A percentile compares a stretch with the other conserved stretches of the same genome.
Conservation (phyloP, 2,113 vertebrate genomes). For the Anseranas semipalmata region DNA sequence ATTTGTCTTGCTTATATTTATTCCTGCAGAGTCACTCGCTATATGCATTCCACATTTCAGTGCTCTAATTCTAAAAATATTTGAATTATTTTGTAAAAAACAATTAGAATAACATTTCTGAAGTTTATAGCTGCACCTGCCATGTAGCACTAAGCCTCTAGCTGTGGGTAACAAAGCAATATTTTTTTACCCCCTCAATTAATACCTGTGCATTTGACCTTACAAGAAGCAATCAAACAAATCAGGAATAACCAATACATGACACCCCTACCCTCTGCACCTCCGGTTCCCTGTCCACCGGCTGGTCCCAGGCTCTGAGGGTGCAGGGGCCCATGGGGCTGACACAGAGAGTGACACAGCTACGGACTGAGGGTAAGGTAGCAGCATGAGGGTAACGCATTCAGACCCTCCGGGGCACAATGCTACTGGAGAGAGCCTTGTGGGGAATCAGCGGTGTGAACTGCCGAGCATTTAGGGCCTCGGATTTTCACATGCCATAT, state of each 20-base stretch:
- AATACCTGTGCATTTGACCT: neutral
- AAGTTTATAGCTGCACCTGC: neutral
- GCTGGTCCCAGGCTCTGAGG: neutral
- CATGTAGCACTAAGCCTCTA: rapidly evolving
- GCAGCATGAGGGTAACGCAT: too few relatives aligned
- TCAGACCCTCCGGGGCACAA: too few relatives aligned
- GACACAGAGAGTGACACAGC: neutral
- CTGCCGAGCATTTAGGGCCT: neutral
- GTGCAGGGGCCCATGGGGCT: neutral
- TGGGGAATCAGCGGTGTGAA: neutral
- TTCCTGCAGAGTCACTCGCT: neutral
- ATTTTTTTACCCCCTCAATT: neutral
- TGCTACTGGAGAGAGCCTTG: too few relatives aligned
- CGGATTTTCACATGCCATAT: neutral
- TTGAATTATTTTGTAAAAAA: neutral
- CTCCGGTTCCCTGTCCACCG: neutral
- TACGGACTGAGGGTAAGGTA: neutral
- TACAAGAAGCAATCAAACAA: neutral
- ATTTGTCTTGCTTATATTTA: conserved; percentile 50
- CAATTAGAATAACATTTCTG: neutral
- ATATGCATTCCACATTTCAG: neutral
- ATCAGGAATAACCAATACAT: neutral
- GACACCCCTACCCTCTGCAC: neutral
- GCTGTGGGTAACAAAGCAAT: neutral
- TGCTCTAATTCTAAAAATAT: neutral